Evolutionary conservation across 2,797 vertebrate genomes (phyloP).

Genomic region (Betta splendens): DNA sequence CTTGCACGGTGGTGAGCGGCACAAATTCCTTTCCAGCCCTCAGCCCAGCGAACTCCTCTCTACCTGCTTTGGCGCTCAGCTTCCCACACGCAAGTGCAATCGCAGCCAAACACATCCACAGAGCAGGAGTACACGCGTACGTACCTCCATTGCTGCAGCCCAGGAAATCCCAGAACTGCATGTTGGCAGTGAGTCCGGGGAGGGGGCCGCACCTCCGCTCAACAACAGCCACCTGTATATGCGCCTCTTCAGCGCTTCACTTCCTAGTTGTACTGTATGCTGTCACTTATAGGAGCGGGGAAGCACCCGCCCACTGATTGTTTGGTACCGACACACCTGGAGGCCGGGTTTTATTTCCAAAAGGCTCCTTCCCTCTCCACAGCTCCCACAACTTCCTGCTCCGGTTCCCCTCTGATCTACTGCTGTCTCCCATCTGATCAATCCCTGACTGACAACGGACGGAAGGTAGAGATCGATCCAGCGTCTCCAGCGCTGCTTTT

Average conservation of each 20-base stretch:
- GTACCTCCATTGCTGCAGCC: conserved; percentile 83
- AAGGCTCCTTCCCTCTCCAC: conserved; percentile 40
- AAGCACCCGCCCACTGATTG: conserved; percentile 72
- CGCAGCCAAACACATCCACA: conserved; percentile 7
- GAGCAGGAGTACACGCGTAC: conserved; percentile 45
- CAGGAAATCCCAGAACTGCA: conserved; percentile 86
- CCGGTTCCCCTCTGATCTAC: conserved; percentile 13
- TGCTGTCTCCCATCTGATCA: conserved; percentile 24
- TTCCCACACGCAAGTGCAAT: conserved; percentile 41
- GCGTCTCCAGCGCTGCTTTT: conserved; percentile 29
- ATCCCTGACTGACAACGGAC: conserved; percentile 27
- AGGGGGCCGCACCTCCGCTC: conserved; percentile 50
- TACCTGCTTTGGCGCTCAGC: conserved; percentile 57
- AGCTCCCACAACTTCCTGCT: conserved; percentile 8
- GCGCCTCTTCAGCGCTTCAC: conserved; percentile 58
- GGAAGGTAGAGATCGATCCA: conserved; percentile 45
- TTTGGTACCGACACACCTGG: conserved; percentile 73
- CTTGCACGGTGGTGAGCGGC: conserved; percentile 60
- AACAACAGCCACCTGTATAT: conserved; percentile 24
- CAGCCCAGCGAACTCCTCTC: conserved; percentile 60
- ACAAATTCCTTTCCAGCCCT: conserved; percentile 76
- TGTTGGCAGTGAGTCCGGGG: conserved; percentile 59
- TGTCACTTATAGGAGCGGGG: conserved; percentile 68
- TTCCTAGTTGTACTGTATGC: conserved; percentile 74
- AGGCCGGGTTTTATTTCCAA: conserved; percentile 67